Conservation (phyloP, 2,113 vertebrate species). For the Malurus alboscapulatus region DNA sequence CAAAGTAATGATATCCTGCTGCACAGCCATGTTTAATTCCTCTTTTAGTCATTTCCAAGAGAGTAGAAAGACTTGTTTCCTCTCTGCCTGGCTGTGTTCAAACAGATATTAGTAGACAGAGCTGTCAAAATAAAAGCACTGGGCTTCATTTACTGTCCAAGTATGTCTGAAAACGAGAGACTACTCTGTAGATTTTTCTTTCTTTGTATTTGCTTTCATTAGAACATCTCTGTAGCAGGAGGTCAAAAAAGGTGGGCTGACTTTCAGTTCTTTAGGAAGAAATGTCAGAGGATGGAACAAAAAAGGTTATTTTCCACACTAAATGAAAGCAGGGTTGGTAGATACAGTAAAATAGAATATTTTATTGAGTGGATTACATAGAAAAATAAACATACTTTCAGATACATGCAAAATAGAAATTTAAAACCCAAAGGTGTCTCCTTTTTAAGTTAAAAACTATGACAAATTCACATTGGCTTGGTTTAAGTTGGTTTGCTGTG, state of each 20-base stretch:
- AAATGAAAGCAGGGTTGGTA: not conserved
- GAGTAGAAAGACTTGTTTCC: not conserved
- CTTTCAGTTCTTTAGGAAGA: not conserved
- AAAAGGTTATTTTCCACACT: not conserved
- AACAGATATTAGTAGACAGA: not conserved
- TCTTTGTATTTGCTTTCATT: not conserved
- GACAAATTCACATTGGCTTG: accelerated
- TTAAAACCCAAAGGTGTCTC: not conserved
- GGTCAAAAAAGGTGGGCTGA: accelerated
- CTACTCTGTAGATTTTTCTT: not conserved
- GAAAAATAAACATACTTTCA: not conserved
- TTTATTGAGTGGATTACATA: not conserved
- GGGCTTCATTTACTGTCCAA: not conserved
- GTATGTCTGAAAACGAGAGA: not conserved
- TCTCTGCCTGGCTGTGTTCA: not conserved
- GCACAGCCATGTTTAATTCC: not conserved
- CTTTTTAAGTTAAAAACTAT: not conserved
- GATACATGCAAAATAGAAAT: not conserved
- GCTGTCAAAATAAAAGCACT: not conserved
- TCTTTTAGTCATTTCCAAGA: not conserved
- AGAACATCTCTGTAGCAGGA: not conserved
- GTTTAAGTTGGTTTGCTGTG: not conserved
- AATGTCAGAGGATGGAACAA: not conserved
- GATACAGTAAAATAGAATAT: not conserved
- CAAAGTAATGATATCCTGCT: not conserved